phyloP scores from a whole-genome alignment of 2,113 vertebrate genomes.

The Sebastes fasciatus region DNA sequence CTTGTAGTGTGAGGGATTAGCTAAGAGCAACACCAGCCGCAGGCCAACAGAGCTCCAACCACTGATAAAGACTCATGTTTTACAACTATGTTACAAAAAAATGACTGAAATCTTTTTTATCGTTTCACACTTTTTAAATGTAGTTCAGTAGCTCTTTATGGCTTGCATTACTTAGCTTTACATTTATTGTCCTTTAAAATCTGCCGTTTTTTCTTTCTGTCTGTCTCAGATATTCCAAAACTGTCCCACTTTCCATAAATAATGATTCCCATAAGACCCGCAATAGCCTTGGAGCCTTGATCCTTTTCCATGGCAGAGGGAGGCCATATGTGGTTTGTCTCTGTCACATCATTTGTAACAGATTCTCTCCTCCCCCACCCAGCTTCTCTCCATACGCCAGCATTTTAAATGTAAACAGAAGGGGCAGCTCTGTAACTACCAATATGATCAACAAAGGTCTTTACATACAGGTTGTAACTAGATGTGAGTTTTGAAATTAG shows the following conservation, averaged over 20 bases:
- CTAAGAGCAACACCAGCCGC: constrained; percentile 29
- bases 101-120: constrained; percentile 18
- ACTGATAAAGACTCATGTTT: neutral
- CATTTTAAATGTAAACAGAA: constrained; percentile 41
- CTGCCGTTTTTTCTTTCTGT: constrained; percentile 1
- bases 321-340: constrained; percentile 73
- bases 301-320: constrained; percentile 61
- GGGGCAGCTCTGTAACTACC: neutral
- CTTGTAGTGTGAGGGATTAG: constrained; percentile 30
- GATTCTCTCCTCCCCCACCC: constrained; percentile 46
- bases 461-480: neutral
- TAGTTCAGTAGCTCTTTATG: constrained; percentile 27
- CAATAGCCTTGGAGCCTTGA: constrained; percentile 36
- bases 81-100: neutral
- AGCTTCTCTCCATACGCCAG: constrained; percentile 7
- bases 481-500: neutral
- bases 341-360: constrained; percentile 69
- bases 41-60: neutral
- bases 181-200: constrained; percentile 27
- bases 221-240: constrained; percentile 51
- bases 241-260: constrained; percentile 75
- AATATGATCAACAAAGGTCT: neutral
- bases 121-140: constrained; percentile 26
- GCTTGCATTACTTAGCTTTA: neutral
- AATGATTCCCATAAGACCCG: constrained; percentile 60